phyloP scores from a whole-genome alignment of 2,797 vertebrate genomes.

The Antennarius maculatus region DNA sequence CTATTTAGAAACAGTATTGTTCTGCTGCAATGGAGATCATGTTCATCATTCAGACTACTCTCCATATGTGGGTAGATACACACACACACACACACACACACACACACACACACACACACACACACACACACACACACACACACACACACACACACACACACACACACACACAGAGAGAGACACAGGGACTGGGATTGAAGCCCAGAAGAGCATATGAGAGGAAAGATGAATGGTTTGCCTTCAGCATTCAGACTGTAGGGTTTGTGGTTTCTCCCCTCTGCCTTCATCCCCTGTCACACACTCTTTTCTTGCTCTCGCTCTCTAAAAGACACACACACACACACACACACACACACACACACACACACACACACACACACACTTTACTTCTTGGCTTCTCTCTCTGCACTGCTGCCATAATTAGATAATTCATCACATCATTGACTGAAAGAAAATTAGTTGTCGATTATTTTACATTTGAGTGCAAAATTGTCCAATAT shows the following conservation, averaged over 20 bases:
- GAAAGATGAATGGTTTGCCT: conserved; percentile 73
- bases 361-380: neutral
- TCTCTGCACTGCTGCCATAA: conserved; percentile 12
- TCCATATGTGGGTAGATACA: conserved; percentile 54
- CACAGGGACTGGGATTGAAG: conserved; percentile 57
- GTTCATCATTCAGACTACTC: conserved; percentile 70
- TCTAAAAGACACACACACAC: neutral
- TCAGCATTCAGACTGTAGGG: conserved; percentile 67
- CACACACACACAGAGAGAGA: conserved; percentile 1
- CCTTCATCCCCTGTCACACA: neutral
- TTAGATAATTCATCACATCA: too few relatives aligned
- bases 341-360: neutral
- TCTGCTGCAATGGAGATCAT: conserved; percentile 71
- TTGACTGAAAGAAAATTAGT: too few relatives aligned
- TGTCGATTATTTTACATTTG: too few relatives aligned
- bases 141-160: conserved; percentile 6
- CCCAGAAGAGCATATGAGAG: conserved; percentile 74
- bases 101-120: conserved; percentile 22
- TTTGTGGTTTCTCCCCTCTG: conserved; percentile 33
- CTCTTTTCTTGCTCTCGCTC: neutral
- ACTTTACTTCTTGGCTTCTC: conserved; percentile 18
- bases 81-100: conserved; percentile 16
- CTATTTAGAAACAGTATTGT: conserved; percentile 76
- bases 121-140: conserved; percentile 7
- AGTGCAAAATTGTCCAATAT: too few relatives aligned